Evolutionary conservation across 2,797 vertebrate species (phyloP).

Genomic region (Cyprinella venusta): DNA sequence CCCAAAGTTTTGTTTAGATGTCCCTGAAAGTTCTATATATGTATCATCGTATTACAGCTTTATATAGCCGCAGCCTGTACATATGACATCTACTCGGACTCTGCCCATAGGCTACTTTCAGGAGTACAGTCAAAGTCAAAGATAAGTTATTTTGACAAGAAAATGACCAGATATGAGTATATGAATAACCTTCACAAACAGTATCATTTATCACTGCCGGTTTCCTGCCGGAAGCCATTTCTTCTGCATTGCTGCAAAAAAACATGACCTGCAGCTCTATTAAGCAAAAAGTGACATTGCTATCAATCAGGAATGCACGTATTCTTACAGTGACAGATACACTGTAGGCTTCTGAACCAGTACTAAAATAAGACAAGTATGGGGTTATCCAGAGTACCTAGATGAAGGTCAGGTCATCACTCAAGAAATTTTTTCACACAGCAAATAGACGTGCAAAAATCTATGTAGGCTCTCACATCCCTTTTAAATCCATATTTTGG

Average conservation of each 20-base stretch:
- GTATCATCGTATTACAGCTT: background rate
- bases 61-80: background rate
- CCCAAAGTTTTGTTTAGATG: background rate
- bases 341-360: slow-evolving; percentile 11
- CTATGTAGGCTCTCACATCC: background rate
- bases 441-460: slow-evolving; percentile 4
- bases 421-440: slow-evolving; percentile 16
- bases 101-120: background rate
- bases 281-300: slow-evolving; percentile 36
- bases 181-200: background rate
- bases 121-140: background rate
- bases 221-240: slow-evolving; percentile 17
- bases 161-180: slow-evolving; percentile 4
- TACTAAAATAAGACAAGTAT: slow-evolving; percentile 34
- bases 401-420: slow-evolving; percentile 18
- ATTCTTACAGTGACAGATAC: slow-evolving; percentile 55
- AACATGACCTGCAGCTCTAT: background rate
- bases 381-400: slow-evolving; percentile 28
- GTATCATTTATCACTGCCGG: slow-evolving; percentile 3
- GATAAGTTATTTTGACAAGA: background rate
- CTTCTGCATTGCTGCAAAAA: slow-evolving; percentile 4
- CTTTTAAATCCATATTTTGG: background rate
- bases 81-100: background rate
- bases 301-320: slow-evolving; percentile 40
- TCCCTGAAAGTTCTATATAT: background rate